A percentile compares a stretch with the other conserved stretches of the same genome.
Evolutionary conservation across 2,113 vertebrate species (phyloP).

Genomic region (Chelonoidis abingdonii): DNA sequence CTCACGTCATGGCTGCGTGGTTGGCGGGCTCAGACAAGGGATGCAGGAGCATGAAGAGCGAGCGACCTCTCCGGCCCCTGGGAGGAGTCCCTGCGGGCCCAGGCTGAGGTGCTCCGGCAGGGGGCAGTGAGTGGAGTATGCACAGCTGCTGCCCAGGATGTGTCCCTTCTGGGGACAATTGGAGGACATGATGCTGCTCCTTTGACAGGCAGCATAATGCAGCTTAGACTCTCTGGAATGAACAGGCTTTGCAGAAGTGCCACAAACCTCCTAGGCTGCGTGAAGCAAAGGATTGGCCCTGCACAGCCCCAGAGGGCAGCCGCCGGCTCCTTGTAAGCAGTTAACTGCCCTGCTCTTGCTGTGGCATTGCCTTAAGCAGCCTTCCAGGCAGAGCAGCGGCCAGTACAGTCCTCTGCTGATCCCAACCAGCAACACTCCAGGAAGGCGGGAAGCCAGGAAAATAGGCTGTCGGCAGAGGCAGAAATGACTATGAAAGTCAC

Average conservation of each 20-base stretch:
- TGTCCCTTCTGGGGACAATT: neutral
- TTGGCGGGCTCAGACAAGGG: neutral
- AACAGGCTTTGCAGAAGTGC: neutral
- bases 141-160: neutral
- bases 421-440: neutral
- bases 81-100: neutral
- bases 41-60: neutral
- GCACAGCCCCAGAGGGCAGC: neutral
- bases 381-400: neutral
- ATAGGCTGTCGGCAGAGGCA: neutral
- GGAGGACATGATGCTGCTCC: too few relatives aligned
- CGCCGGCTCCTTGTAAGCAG: neutral
- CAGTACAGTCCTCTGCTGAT: neutral
- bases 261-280: neutral
- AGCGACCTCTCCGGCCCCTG: neutral
- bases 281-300: neutral
- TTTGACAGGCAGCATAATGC: neutral
- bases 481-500: neutral
- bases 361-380: neutral
- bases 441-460: neutral
- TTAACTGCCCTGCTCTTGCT: neutral
- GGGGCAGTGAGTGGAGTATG: neutral
- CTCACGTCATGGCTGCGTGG: neutral
- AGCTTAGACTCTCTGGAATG: neutral
- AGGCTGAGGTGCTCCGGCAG: neutral